Percentiles rank a stretch among this genome's conserved stretches.
Conservation (phyloP, 37 sponge, comb jelly and placozoan species). For the Eunapius fragilis region DNA sequence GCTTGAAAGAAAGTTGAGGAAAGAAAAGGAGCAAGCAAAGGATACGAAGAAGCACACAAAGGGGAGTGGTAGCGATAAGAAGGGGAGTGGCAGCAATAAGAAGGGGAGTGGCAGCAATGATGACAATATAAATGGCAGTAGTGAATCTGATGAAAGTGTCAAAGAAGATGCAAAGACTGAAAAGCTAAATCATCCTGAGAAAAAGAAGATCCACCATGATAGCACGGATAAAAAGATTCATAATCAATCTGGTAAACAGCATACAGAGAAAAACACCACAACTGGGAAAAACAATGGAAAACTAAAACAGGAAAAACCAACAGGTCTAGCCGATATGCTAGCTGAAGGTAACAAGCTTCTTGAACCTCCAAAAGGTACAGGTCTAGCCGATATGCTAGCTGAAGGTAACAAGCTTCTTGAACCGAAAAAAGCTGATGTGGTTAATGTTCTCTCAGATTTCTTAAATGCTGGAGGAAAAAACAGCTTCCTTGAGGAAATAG, state of each 20-base stretch:
- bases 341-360: slow-evolving; percentile 28
- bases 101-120: background rate
- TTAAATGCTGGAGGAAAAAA: background rate
- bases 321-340: slow-evolving; percentile 10
- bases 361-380: slow-evolving; percentile 4
- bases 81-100: background rate
- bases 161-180: background rate
- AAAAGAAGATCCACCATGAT: background rate
- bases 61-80: background rate
- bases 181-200: background rate
- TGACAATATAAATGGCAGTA: slow-evolving; percentile 2
- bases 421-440: slow-evolving; percentile 1
- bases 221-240: too few species aligned
- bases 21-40: slow-evolving; percentile 13
- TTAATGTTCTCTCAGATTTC: background rate
- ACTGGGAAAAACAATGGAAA: background rate
- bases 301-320: slow-evolving; percentile 1
- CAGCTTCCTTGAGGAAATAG: background rate
- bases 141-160: background rate
- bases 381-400: slow-evolving; percentile 13
- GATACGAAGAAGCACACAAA: background rate
- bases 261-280: slow-evolving; percentile 1
- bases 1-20: background rate
- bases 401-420: slow-evolving; percentile 23
- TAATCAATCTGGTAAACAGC: background rate